Base-by-base conservation (phyloP, 2,113 vertebrate genomes). In the Brachypteracias leptosomus region DNA sequence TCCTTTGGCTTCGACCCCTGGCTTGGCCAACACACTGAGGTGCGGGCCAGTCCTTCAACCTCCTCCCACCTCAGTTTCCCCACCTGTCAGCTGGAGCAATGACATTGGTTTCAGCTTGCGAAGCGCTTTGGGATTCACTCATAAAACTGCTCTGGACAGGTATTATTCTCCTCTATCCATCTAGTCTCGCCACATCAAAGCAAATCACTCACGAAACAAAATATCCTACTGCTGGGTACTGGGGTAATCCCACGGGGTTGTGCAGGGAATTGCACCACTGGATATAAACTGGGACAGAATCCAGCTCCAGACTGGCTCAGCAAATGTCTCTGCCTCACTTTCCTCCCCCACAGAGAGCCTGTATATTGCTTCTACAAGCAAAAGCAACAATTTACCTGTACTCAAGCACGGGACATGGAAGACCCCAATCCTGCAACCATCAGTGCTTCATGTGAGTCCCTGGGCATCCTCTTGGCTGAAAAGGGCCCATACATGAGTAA, bases 171-270 rank as follows among this genome's bases (percentile, higher is more conserved):
- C 49, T 71, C 57, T 81, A 3, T 31, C 28, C 33, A 61, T 13
- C 35, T 29, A 46, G 40, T 38, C 71, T 49, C 72, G 58, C 42
- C 51, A 18, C 40, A 25, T 9, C 13, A 25, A 49, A 54, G 58
- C 54, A 44, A 72, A 61, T 67, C 29, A 11, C 57, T 75, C 29
- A 2, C 25, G 52, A 47, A 71, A 33, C 13, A 25, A 75, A 86
- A 66, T 7, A 66, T 3, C 46, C 71, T 36, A 19, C 26, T 0
- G 0, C 4, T 47, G 76, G 28, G 24, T n/a, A 67, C 26, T 25
- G 49, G 40, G 31, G 18, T 31, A 35, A 55, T 14, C 67, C 71
- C 61, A 21, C 15, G 4, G n/a, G 61, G 47, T 36, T 29, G n/a
- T n/a, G 55, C 3, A 3, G 46, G 40, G 13, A 67, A 16, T 5